Conservation (phyloP, 2,113 vertebrate genomes). For the Trogon melanurus region DNA sequence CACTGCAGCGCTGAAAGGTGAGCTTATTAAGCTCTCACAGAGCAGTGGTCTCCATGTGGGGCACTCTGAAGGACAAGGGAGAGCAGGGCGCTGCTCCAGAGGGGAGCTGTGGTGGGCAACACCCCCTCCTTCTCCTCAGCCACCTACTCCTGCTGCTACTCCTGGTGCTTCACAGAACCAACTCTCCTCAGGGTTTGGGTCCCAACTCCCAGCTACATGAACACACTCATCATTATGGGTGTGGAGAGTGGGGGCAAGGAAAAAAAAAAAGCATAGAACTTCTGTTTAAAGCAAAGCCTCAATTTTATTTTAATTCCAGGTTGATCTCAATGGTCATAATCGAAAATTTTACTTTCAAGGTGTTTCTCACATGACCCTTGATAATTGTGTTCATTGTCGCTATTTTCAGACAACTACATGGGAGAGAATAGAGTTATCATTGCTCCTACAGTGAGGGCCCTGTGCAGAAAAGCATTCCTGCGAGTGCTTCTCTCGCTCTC, state of each 20-base stretch:
- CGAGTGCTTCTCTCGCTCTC: background rate
- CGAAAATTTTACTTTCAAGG: background rate
- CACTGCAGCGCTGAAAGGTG: background rate
- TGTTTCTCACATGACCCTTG: background rate
- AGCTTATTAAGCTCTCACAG: background rate
- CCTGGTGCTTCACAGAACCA: accelerated
- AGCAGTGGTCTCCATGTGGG: background rate
- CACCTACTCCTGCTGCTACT: background rate
- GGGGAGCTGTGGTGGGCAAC: background rate
- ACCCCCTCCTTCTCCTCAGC: background rate
- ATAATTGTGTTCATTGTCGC: background rate
- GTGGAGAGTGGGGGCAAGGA: too few relatives aligned
- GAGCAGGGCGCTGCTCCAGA: accelerated
- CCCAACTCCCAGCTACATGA: too few relatives aligned
- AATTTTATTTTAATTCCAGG: background rate
- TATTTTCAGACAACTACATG: background rate
- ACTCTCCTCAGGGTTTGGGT: accelerated
- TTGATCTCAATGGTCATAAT: background rate
- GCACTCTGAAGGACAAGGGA: background rate
- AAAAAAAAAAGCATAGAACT: too few relatives aligned
- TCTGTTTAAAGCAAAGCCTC: background rate
- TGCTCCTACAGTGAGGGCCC: background rate
- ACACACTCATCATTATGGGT: too few relatives aligned
- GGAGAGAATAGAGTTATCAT: background rate
- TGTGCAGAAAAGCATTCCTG: background rate